Conservation (phyloP, 64 coral and sea anemone species). For the Platygyra sinensis region DNA sequence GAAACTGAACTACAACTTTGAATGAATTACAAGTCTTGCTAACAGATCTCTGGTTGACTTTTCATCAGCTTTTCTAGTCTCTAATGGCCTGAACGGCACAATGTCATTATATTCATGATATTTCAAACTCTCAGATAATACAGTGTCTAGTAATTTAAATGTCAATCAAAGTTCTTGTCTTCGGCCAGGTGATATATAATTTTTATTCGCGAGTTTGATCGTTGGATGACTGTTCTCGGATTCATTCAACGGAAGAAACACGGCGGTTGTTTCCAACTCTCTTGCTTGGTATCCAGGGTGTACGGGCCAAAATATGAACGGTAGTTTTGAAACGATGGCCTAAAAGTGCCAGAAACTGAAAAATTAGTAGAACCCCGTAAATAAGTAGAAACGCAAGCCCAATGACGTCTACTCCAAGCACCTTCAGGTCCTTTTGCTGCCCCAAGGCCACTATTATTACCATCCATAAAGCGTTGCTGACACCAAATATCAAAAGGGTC, state of each 20-base stretch:
- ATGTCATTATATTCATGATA: too few relatives aligned
- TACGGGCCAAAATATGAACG: slow-evolving; percentile 75
- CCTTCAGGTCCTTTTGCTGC: slow-evolving; percentile 54
- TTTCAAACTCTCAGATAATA: too few relatives aligned
- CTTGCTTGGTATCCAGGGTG: slow-evolving; percentile 42
- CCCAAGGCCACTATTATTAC: slow-evolving; percentile 53
- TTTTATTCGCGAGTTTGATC: background rate
- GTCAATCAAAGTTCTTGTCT: too few relatives aligned
- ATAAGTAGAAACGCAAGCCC: slow-evolving; percentile 64
- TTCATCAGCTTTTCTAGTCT: too few relatives aligned
- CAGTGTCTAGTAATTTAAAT: too few relatives aligned
- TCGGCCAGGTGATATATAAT: background rate
- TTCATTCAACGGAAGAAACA: background rate
- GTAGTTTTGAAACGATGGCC: slow-evolving; percentile 69
- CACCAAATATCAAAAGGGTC: slow-evolving; percentile 33
- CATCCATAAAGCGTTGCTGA: slow-evolving; percentile 72
- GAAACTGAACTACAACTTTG: too few relatives aligned
- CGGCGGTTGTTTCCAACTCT: background rate
- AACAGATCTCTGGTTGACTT: too few relatives aligned
- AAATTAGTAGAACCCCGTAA: slow-evolving; percentile 53
- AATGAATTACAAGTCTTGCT: too few relatives aligned
- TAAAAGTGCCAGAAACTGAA: slow-evolving; percentile 73
- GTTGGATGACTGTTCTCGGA: too few relatives aligned
- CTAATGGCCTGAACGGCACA: too few relatives aligned
- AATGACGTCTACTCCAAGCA: slow-evolving; percentile 60